A percentile compares a stretch with the other conserved stretches of the same genome.
These are phyloP conservation scores for Melitaea cinxia DNA, from an alignment of 1,140 invertebrate genomes.

Conservation along the genomic window DNA sequence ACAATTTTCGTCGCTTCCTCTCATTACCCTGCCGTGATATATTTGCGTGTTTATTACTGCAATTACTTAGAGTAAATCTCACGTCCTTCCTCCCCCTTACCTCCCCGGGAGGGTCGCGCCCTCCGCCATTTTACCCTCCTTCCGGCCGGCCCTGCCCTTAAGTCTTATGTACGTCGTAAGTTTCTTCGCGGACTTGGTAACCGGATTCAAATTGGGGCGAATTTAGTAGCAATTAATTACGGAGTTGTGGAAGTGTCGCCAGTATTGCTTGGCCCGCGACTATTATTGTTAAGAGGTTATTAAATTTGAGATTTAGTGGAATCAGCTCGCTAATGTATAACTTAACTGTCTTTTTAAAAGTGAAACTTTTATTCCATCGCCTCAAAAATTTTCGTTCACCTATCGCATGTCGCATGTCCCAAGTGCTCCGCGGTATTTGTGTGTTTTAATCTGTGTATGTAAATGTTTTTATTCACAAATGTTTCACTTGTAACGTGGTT, in stretches of 20 bases:
- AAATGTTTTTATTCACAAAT: not conserved
- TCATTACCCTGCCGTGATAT: constrained; percentile 80
- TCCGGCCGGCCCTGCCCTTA: constrained; percentile 78
- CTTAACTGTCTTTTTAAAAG: no score
- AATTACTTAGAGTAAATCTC: constrained; percentile 83
- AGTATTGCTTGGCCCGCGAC: constrained; percentile 59
- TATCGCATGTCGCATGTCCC: no score
- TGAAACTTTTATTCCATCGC: not conserved
- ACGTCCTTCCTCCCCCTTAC: constrained; percentile 75
- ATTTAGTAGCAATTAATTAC: constrained; percentile 82
- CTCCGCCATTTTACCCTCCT: constrained; percentile 78
- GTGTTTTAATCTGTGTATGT: no score
- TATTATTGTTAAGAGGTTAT: constrained; percentile 39
- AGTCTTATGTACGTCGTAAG: constrained; percentile 81
- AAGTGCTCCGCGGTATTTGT: not conserved
- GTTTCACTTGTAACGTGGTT: no score
- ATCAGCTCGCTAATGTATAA: not conserved
- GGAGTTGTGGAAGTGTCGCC: constrained; percentile 68
- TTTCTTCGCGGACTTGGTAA: constrained; percentile 80
- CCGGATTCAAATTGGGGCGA: constrained; percentile 81
- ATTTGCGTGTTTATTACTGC: constrained; percentile 82
- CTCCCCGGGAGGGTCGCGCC: constrained; percentile 70
- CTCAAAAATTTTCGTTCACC: no score
- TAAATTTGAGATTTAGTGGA: constrained; percentile 33
- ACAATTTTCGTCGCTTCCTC: constrained; percentile 79